These are phyloP conservation scores for Copidosoma aretas DNA, from an alignment of 2,888 invertebrate species.

Conservation along the genomic window DNA sequence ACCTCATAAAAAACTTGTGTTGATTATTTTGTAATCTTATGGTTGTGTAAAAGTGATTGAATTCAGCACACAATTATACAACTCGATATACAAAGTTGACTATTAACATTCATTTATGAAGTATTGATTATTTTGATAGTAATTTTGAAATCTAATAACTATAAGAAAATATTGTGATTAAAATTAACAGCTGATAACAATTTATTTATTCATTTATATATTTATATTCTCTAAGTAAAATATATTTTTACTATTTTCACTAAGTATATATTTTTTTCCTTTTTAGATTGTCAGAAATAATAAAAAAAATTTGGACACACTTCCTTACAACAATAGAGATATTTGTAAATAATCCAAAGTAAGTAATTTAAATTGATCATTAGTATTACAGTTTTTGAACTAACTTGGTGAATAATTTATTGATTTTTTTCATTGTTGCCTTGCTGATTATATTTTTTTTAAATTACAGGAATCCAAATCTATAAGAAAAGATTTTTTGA, in stretches of 20 bases:
- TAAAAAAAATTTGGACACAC: constrained; percentile 27
- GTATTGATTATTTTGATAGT: no score
- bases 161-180: no score
- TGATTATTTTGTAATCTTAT: no score
- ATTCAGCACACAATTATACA: no score
- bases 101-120: no score
- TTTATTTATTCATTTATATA: background rate
- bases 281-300: constrained; percentile 33
- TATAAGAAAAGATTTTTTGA: constrained; percentile 26
- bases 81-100: no score
- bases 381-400: background rate
- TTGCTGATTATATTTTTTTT: background rate
- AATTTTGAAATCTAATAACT: no score
- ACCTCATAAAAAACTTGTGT: no score
- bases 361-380: constrained; percentile 18
- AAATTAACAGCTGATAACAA: no score
- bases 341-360: constrained; percentile 38
- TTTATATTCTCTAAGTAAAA: no score
- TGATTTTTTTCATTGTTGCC: background rate
- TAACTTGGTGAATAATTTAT: background rate
- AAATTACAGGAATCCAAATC: constrained; percentile 24
- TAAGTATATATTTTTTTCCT: constrained; percentile 1
- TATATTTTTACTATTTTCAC: no score
- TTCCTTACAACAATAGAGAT: constrained; percentile 31
- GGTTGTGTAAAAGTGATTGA: no score